A percentile compares a stretch with the other conserved stretches of the same genome.
phyloP scores from a whole-genome alignment of 2,797 vertebrate genomes.

The Thripadectes ignobilis region DNA sequence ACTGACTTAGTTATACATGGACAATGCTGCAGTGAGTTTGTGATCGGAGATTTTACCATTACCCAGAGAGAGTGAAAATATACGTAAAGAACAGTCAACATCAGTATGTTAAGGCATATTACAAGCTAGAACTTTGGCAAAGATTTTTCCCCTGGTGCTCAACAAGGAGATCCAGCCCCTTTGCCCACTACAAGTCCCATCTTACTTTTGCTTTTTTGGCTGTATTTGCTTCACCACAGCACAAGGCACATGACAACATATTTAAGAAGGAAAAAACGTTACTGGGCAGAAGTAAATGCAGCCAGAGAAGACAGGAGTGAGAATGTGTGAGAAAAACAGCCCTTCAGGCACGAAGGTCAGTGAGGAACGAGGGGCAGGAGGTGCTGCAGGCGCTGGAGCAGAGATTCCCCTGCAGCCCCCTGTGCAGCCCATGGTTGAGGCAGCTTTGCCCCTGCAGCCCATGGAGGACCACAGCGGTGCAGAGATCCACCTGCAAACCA shows the following conservation, averaged over 20 bases:
- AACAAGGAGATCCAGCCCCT: neutral
- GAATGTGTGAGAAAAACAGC: neutral
- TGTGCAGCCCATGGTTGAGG: neutral
- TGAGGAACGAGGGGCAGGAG: neutral
- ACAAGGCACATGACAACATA: accelerated
- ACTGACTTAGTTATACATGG: neutral
- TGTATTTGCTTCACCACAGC: neutral
- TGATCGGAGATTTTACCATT: neutral
- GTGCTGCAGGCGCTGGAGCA: neutral
- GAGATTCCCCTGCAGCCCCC: neutral
- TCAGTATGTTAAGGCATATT: neutral
- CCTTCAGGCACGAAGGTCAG: neutral
- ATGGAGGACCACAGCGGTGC: accelerated
- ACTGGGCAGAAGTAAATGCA: neutral
- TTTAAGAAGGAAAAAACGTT: neutral
- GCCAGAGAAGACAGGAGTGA: neutral
- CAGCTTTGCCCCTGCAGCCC: neutral
- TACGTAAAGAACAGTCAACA: neutral
- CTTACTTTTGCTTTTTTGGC: neutral
- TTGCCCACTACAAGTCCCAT: neutral
- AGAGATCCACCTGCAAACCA: neutral
- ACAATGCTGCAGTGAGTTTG: accelerated
- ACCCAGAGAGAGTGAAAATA: neutral
- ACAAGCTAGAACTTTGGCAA: neutral
- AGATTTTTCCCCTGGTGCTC: neutral